These are phyloP conservation scores for Polypedilum vanderplanki DNA, from an alignment of 1,140 invertebrate species.

Conservation along the genomic window DNA sequence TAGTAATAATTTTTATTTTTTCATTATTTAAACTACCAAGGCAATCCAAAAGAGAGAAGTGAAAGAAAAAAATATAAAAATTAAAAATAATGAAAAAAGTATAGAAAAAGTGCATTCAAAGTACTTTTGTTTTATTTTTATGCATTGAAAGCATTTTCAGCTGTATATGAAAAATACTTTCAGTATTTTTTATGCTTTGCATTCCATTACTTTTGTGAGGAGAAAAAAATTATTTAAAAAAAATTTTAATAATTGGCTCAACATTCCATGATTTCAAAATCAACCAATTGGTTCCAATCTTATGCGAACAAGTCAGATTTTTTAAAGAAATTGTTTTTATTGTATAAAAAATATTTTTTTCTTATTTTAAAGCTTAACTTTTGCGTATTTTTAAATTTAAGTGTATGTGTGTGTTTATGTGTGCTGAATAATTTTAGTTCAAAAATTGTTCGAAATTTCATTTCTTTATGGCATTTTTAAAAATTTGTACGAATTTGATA, in stretches of 20 bases:
- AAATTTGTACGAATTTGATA: too few relatives aligned
- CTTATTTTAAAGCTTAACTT: background rate
- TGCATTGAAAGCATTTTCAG: too few relatives aligned
- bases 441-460: background rate
- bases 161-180: too few relatives aligned
- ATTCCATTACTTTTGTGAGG: background rate
- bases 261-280: background rate
- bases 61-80: too few relatives aligned
- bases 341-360: background rate
- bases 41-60: background rate
- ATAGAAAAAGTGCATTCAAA: too few relatives aligned
- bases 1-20: background rate
- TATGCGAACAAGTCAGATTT: slow-evolving; percentile 32
- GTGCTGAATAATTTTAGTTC: background rate
- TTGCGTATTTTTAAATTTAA: background rate
- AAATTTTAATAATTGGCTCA: background rate
- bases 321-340: slow-evolving; percentile 29
- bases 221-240: background rate
- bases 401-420: slow-evolving; percentile 11
- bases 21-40: background rate
- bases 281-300: slow-evolving; percentile 32
- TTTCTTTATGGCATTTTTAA: too few relatives aligned
- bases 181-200: background rate
- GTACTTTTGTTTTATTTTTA: too few relatives aligned
- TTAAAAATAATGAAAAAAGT: too few relatives aligned